Percentiles rank a stretch among this genome's conserved stretches.
Evolutionary conservation across 1,140 invertebrate genomes (phyloP).

Genomic region (Piezodorus guildinii): DNA sequence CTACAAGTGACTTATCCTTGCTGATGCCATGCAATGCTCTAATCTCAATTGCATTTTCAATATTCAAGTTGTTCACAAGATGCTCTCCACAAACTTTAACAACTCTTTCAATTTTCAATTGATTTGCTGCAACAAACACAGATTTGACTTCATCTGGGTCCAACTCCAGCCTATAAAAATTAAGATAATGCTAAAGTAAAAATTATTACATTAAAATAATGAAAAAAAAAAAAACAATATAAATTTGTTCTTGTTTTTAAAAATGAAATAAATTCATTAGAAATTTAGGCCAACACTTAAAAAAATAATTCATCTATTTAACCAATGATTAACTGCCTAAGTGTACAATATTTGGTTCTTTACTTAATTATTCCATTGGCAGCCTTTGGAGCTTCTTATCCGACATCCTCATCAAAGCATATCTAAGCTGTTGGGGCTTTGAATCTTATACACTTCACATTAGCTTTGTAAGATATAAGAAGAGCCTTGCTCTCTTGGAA

Average conservation of each 20-base stretch:
- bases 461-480: too few species aligned
- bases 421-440: too few species aligned
- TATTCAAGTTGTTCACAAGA: slow-evolving; percentile 51
- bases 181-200: background rate
- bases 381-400: too few species aligned
- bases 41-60: slow-evolving; percentile 58
- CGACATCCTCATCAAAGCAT: too few species aligned
- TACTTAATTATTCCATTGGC: too few species aligned
- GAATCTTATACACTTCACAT: too few species aligned
- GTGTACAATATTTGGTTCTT: too few species aligned
- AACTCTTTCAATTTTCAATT: slow-evolving; percentile 59
- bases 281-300: too few species aligned
- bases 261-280: background rate
- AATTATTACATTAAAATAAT: background rate
- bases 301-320: too few species aligned
- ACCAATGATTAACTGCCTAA: too few species aligned
- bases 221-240: background rate
- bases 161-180: slow-evolving; percentile 42
- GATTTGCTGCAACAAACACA: slow-evolving; percentile 59
- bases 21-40: slow-evolving; percentile 53
- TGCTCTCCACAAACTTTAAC: slow-evolving; percentile 56
- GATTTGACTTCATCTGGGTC: slow-evolving; percentile 47
- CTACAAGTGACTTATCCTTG: slow-evolving; percentile 45
- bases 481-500: too few species aligned
- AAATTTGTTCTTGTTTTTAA: background rate